Evolutionary conservation across 1,140 invertebrate genomes (phyloP).

Genomic region (Leptopilina boulardi): DNA sequence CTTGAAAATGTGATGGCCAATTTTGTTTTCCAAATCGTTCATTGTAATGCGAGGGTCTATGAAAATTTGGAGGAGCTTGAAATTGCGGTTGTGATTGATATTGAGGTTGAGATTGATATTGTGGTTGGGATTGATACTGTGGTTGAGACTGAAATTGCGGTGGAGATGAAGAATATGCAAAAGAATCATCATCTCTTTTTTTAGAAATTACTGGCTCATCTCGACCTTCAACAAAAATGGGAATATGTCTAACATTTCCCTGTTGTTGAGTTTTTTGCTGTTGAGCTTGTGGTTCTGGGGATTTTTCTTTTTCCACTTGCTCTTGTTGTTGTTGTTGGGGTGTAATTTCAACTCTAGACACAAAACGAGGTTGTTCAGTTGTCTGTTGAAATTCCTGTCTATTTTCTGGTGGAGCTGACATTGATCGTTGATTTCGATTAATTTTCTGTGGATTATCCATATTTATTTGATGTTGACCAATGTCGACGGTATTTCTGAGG

Average conservation of each 20-base stretch:
- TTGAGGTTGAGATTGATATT: constrained; percentile 58
- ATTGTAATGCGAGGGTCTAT: constrained; percentile 43
- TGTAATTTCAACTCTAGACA: constrained; percentile 79
- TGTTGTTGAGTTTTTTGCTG: constrained; percentile 58
- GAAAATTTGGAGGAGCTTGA: constrained; percentile 45
- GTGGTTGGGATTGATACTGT: constrained; percentile 52
- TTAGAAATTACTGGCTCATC: constrained; percentile 84
- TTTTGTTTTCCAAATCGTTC: constrained; percentile 43
- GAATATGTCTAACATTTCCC: constrained; percentile 85
- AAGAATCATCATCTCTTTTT: constrained; percentile 62
- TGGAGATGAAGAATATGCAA: constrained; percentile 70
- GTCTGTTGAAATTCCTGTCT: constrained; percentile 55
- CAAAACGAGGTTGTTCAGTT: constrained; percentile 66
- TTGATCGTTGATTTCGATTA: constrained; percentile 79
- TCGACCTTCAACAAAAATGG: constrained; percentile 90
- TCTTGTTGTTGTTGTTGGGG: constrained; percentile 62
- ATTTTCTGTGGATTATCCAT: constrained; percentile 78
- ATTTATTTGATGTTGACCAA: constrained; percentile 78
- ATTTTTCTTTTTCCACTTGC: constrained; percentile 53
- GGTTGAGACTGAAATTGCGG: constrained; percentile 68
- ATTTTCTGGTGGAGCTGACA: constrained; percentile 81
- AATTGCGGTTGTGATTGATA: constrained; percentile 38
- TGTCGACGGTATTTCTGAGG: constrained; percentile 85
- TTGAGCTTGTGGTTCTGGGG: constrained; percentile 57
- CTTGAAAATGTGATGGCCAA: constrained; percentile 47